phyloP scores from a whole-genome alignment of 2,888 invertebrate species.

The Baccha elongata region DNA sequence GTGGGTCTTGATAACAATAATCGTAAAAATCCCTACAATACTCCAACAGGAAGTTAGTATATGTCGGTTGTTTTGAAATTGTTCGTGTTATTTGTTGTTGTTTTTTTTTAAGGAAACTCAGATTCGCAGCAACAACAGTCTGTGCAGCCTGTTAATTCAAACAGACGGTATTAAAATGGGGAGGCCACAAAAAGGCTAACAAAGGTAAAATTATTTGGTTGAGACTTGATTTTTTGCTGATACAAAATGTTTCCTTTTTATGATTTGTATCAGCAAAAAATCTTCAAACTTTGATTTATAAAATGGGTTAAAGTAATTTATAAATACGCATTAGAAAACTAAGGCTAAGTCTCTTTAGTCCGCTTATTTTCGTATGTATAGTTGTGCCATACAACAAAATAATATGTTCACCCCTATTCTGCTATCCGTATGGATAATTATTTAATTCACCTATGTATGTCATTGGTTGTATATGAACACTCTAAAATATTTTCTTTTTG shows the following conservation, averaged over 20 bases:
- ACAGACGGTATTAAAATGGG: conserved; percentile 35
- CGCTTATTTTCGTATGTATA: too few species aligned
- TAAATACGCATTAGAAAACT: too few species aligned
- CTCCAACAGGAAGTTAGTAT: conserved; percentile 67
- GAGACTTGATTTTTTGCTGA: conserved; percentile 1
- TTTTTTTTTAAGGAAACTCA: conserved; percentile 9
- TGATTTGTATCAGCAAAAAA: background rate
- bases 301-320: too few species aligned
- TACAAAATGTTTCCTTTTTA: background rate
- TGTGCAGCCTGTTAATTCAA: conserved; percentile 28
- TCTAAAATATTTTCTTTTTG: too few species aligned
- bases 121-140: conserved; percentile 34
- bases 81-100: background rate
- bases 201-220: conserved; percentile 55
- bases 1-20: conserved; percentile 85
- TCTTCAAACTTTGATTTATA: too few species aligned
- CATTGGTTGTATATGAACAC: too few species aligned
- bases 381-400: too few species aligned
- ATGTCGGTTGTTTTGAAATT: background rate
- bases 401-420: too few species aligned
- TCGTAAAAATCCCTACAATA: conserved; percentile 87
- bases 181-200: too few species aligned
- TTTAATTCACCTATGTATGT: too few species aligned
- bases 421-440: too few species aligned
- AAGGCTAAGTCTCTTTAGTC: too few species aligned